These are phyloP conservation scores for Calliphora vomitoria DNA, from an alignment of 2,888 invertebrate species.

Conservation along the genomic window DNA sequence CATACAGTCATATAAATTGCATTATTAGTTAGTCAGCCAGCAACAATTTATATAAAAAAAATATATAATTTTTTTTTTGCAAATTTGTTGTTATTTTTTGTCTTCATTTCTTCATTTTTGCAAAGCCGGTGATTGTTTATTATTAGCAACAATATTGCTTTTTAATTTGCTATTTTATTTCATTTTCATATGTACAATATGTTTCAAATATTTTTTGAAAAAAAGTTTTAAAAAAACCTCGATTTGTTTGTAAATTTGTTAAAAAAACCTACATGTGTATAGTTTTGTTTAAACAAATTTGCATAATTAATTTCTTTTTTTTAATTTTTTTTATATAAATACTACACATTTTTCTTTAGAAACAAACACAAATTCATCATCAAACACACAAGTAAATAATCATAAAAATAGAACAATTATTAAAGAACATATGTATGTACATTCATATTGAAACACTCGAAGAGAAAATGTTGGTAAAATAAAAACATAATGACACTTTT, in stretches of 20 bases:
- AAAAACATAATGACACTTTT: background rate
- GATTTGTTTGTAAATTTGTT: constrained; percentile 13
- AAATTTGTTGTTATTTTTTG: constrained; percentile 33
- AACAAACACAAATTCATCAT: constrained; percentile 35
- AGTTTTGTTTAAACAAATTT: constrained; percentile 17
- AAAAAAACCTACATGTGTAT: background rate
- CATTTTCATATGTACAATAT: constrained; percentile 19
- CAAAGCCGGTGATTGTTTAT: constrained; percentile 59
- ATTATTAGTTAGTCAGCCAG: constrained; percentile 63
- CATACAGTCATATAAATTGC: constrained; percentile 54
- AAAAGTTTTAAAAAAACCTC: background rate
- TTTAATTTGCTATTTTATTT: background rate
- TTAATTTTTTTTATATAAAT: background rate
- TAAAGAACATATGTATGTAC: background rate
- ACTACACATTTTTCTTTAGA: background rate
- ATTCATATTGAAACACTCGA: constrained; percentile 37
- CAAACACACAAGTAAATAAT: background rate
- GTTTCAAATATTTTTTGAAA: constrained; percentile 2
- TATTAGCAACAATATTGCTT: constrained; percentile 47
- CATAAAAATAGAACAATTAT: constrained; percentile 55
- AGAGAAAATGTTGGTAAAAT: constrained; percentile 6
- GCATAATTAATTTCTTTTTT: constrained; percentile 19
- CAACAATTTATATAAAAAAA: constrained; percentile 42
- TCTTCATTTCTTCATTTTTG: constrained; percentile 37
- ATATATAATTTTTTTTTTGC: no score